Base-by-base conservation (phyloP, 2,113 vertebrate species). In the Daubentonia madagascariensis region DNA sequence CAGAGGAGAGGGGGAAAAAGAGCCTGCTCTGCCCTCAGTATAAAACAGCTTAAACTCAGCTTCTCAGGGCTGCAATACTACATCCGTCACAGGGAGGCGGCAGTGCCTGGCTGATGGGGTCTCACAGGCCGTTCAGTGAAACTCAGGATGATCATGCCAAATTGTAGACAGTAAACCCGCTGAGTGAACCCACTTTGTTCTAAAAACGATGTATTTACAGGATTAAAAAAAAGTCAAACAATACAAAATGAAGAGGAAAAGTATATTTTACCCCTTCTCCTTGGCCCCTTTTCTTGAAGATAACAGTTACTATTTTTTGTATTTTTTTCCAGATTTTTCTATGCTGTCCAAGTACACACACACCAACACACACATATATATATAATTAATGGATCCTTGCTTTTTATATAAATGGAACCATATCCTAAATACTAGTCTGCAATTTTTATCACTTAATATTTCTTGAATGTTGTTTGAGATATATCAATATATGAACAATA, bases 121-220 rank as follows among this genome's bases (percentile, higher is more conserved):
- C 6, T 28, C 61, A 5, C 4, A 13, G 9, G 8, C 7, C 9
- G 8, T 12, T 8, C 48, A 16, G 6, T 0, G 16, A 43, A 1
- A 6, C 10, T 35, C 10, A 4, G 5, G 63, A 45, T 0, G 0
- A 32, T 4, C 76, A 17, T 6, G 9, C 40, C 22, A 32, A 28
- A 10, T 68, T 37, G 23, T 13, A 48, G 23, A 43, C 30, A 30
- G 70, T 8, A 43, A 52, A 18, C 8, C 59, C 5, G 20, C 12
- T 9, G 2, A 43, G 12, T 1, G 22, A 54, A 70, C n/a, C 9
- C 45, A 48, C 20, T 70, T 40, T 37, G 14, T 37, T 91, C 37
- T 9, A 22, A 68, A 93, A 68, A 95, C 3, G 45, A 50, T 5
- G 3, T 9, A 8, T 68, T 57, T 59, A 35, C 5, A 32, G 17